These are phyloP conservation scores for Perizoma affinitatum DNA, from an alignment of 2,888 invertebrate genomes.

Conservation along the genomic window DNA sequence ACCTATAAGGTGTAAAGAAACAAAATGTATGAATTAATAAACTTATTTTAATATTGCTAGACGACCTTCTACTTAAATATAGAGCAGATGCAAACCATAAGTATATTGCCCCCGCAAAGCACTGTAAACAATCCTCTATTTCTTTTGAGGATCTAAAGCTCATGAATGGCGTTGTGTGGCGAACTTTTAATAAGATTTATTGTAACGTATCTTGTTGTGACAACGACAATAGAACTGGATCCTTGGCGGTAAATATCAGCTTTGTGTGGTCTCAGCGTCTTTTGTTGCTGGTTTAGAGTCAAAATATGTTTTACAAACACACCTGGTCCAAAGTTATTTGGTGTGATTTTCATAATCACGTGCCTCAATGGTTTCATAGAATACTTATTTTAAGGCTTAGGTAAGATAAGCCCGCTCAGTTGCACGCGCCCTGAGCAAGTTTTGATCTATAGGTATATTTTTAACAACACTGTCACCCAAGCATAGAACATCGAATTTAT, in stretches of 20 bases:
- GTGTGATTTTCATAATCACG: constrained; percentile 15
- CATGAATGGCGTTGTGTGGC: constrained; percentile 73
- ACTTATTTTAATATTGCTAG: too few species aligned
- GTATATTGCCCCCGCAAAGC: constrained; percentile 50
- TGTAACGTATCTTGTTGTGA: constrained; percentile 84
- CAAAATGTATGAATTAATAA: too few species aligned
- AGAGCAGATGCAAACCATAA: constrained; percentile 74
- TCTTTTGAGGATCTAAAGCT: constrained; percentile 63
- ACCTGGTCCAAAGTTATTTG: constrained; percentile 57
- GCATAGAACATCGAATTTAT: too few species aligned
- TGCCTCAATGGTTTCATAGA: constrained; percentile 6
- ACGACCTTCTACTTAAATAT: constrained; percentile 33
- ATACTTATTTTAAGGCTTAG: background rate
- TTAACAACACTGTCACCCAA: too few species aligned
- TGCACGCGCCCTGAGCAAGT: too few species aligned
- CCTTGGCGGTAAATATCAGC: constrained; percentile 69
- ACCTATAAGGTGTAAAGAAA: too few species aligned
- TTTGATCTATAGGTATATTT: too few species aligned
- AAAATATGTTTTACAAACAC: constrained; percentile 62
- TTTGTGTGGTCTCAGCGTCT: constrained; percentile 74
- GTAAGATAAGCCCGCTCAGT: too few species aligned
- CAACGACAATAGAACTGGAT: constrained; percentile 71
- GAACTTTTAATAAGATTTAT: constrained; percentile 82
- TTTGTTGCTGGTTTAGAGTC: constrained; percentile 66
- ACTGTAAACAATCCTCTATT: constrained; percentile 69